Conservation (phyloP, 2,113 vertebrate species). For the Zapornia atra region DNA sequence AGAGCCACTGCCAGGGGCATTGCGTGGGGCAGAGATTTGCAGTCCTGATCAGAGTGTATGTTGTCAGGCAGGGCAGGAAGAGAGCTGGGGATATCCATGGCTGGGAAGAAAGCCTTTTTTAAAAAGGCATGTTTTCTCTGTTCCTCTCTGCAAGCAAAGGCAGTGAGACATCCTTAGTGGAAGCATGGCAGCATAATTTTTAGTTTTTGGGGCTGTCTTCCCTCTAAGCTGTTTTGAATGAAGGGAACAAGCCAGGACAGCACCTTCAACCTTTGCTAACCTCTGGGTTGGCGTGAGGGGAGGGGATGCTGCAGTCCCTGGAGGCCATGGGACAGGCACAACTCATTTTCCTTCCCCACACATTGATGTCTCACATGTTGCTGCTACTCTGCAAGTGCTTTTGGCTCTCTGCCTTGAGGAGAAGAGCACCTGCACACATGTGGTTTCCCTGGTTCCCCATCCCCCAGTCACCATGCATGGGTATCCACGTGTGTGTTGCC, state of each 20-base stretch:
- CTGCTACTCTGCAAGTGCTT: not conserved
- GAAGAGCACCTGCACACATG: not conserved
- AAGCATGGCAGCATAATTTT: not conserved
- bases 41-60: not conserved
- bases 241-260: constrained; percentile 9
- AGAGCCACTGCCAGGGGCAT: not conserved
- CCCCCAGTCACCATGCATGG: fast-evolving
- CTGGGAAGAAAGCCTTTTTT: not conserved
- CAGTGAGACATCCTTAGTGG: not conserved
- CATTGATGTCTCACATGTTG: not conserved
- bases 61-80: not conserved
- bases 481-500: fast-evolving
- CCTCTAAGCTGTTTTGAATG: not conserved
- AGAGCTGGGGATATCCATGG: not conserved
- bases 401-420: not conserved
- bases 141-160: not conserved
- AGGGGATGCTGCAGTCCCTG: not conserved
- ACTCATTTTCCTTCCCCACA: constrained; percentile 15
- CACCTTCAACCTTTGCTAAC: not conserved
- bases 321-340: not conserved
- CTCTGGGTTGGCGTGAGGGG: fast-evolving
- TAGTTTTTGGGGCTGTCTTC: not conserved
- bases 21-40: not conserved
- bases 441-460: not conserved
- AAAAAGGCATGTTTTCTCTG: not conserved